Evolutionary conservation across 2,797 vertebrate species (phyloP).

Genomic region (Zenarchopterus dispar): DNA sequence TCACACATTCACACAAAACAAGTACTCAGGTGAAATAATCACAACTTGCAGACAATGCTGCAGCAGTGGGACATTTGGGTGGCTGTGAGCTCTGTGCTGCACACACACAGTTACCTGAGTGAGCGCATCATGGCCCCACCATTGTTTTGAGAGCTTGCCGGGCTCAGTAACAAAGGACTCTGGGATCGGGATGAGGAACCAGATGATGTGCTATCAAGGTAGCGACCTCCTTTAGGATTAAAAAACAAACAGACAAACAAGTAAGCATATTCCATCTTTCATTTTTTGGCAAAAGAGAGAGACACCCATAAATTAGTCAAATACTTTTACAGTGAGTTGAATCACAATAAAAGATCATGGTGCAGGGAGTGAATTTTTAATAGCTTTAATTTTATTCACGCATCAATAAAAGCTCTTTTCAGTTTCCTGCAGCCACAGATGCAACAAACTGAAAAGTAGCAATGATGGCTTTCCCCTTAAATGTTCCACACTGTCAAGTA

Average conservation of each 20-base stretch:
- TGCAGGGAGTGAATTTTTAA: background rate
- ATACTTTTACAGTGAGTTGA: too few species aligned
- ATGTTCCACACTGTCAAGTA: constrained; percentile 11
- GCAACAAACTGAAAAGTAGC: background rate
- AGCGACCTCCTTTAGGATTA: constrained; percentile 62
- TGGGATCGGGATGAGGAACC: constrained; percentile 91
- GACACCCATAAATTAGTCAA: too few species aligned
- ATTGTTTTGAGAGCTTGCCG: constrained; percentile 82
- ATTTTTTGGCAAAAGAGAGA: too few species aligned
- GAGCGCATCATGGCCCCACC: constrained; percentile 77
- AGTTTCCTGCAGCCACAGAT: constrained; percentile 9
- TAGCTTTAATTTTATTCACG: background rate
- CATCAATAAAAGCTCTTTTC: constrained; percentile 3
- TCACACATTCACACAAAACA: background rate
- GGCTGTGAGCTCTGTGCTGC: background rate
- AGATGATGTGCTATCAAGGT: constrained; percentile 89
- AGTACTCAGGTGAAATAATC: background rate
- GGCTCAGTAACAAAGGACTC: constrained; percentile 89
- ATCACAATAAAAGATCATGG: too few species aligned
- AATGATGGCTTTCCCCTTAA: constrained; percentile 3
- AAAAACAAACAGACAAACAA: background rate
- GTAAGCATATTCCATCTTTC: too few species aligned
- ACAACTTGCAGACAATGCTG: too few species aligned
- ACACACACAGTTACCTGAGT: constrained; percentile 60
- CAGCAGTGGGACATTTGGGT: background rate